Conservation (phyloP, 2,888 invertebrate species). For the Ophion costatus region DNA sequence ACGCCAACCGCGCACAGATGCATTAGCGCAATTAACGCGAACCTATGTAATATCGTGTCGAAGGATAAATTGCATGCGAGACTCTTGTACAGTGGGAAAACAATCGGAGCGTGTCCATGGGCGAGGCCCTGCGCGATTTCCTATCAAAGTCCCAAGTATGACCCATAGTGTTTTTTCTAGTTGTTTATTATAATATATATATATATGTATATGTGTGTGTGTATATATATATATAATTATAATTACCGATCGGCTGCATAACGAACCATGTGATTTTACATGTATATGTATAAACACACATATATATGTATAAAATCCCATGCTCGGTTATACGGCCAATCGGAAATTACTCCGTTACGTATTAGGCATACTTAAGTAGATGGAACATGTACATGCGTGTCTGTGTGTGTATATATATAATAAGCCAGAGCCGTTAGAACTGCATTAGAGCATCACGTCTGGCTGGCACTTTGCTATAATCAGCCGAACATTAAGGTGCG, state of each 20-base stretch:
- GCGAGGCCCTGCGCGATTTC: slow-evolving; percentile 47
- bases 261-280: neutral
- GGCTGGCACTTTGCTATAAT: slow-evolving; percentile 42
- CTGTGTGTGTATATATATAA: slow-evolving; percentile 12
- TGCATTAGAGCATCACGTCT: slow-evolving; percentile 57
- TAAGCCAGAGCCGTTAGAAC: slow-evolving; percentile 53
- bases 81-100: slow-evolving; percentile 46
- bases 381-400: no score
- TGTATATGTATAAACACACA: neutral
- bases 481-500: slow-evolving; percentile 19
- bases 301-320: neutral
- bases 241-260: no score
- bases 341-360: slow-evolving; percentile 62
- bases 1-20: slow-evolving; percentile 18
- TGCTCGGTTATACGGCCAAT: slow-evolving; percentile 13
- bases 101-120: slow-evolving; percentile 65
- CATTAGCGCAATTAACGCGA: slow-evolving; percentile 61
- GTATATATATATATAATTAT: no score
- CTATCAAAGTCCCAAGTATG: slow-evolving; percentile 5
- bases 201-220: neutral
- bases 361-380: slow-evolving; percentile 42
- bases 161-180: slow-evolving; percentile 3
- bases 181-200: neutral
- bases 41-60: slow-evolving; percentile 32
- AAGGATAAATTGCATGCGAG: slow-evolving; percentile 33